Evolutionary conservation across 2,888 invertebrate species (phyloP).

Genomic region (Podabrus alpinus): DNA sequence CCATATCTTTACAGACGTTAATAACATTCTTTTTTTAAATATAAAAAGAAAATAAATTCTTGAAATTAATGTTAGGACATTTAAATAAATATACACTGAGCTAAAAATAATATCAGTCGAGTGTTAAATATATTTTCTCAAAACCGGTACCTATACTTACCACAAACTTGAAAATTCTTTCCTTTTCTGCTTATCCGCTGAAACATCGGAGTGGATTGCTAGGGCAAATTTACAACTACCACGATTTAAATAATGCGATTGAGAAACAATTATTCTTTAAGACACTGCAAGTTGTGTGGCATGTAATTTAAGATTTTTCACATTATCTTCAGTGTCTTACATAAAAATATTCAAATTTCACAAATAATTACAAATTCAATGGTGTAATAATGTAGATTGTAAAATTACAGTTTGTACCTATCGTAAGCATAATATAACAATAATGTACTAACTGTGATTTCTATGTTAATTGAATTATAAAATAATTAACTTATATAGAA

Average conservation of each 20-base stretch:
- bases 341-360: too few relatives aligned
- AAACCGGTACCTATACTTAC: not conserved
- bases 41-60: not conserved
- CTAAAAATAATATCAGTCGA: not conserved
- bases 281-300: not conserved
- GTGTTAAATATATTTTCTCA: not conserved
- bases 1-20: not conserved
- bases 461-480: too few relatives aligned
- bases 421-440: too few relatives aligned
- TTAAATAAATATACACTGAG: not conserved
- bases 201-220: not conserved
- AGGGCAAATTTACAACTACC: not conserved
- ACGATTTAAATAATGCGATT: not conserved
- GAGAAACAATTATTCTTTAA: not conserved
- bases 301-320: not conserved
- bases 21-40: not conserved
- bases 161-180: not conserved
- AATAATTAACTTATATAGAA: too few relatives aligned
- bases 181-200: not conserved
- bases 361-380: too few relatives aligned
- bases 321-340: too few relatives aligned
- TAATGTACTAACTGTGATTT: too few relatives aligned
- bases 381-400: too few relatives aligned
- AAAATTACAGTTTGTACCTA: too few relatives aligned
- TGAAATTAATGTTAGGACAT: not conserved